Evolutionary conservation across 1,140 invertebrate species (phyloP), one percentile per base, ranked within the genome.

Genomic region (Acromyrmex charruanus): DNA sequence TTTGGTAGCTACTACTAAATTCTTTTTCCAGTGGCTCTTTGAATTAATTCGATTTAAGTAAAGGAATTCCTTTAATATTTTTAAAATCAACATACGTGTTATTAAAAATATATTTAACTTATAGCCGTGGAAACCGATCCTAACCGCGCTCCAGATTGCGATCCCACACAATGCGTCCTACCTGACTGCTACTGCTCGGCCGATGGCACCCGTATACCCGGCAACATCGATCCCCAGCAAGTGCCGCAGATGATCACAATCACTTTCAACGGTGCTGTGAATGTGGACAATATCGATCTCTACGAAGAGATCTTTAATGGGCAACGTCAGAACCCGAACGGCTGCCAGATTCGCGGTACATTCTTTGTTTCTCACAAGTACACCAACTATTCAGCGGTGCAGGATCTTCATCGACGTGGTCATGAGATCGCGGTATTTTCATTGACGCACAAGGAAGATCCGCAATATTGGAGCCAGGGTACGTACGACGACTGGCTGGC

Each of bases 281-380:
- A 99, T 93, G 97, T 98, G 28, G 98, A 99, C 95, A 99, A 99
- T 94, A 98, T 98, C 91, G 98, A 99, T 91, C 95, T 99, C 63
- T 99, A 99, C 95, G 97, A 98, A 65, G 98, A 98, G 89, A 96
- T 99, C 88, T 99, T 99, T 96, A 98, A 98, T 92, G 98, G 98
- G 3, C 96, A 97, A 90, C 96, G 98, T 18, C 96, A 97, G 90
- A 99, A 99, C 93, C 98, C 98, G 21, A 99, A 99, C 94, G 98
- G 99, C 31, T 99, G 99, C 93, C 98, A 98, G 91, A 98, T 99
- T 93, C 97, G 97, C 88, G 98, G 98, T 87, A 99, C 98, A 6
- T 99, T 99, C 96, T 99, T 99, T 94, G 97, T 99, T 0, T 99
- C 98, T 0, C 98, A 99, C 96, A 99, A 99, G 93, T 99, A 99